Percentiles rank a stretch among this genome's conserved stretches.
phyloP scores from a whole-genome alignment of 2,113 vertebrate species.

The Poeciliopsis prolifica region DNA sequence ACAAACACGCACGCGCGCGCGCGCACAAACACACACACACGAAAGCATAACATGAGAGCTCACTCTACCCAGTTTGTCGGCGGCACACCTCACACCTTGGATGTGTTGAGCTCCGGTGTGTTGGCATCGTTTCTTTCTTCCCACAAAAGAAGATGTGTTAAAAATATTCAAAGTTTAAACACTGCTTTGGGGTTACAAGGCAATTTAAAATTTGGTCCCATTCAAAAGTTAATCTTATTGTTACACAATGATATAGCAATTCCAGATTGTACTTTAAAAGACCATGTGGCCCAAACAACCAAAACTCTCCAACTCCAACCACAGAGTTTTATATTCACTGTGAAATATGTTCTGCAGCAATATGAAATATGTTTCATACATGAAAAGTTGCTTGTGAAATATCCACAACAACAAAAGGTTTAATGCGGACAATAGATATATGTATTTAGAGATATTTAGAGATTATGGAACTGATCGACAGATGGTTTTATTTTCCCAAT shows the following conservation, averaged over 20 bases:
- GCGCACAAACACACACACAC: background rate
- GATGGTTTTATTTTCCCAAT: background rate
- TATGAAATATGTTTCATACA: no score
- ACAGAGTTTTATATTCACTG: background rate
- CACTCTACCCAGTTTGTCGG: background rate
- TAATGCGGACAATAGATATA: no score
- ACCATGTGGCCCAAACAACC: background rate
- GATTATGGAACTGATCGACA: background rate
- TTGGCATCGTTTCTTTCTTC: background rate
- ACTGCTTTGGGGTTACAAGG: background rate
- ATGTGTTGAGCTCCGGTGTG: conserved; percentile 13
- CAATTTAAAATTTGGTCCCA: background rate
- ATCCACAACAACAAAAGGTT: no score
- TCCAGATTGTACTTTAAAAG: background rate
- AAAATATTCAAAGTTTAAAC: background rate
- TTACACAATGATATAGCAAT: background rate
- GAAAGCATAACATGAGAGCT: background rate
- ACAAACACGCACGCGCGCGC: conserved; percentile 4
- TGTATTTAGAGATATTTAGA: background rate
- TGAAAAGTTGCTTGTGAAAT: no score
- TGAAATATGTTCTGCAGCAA: background rate
- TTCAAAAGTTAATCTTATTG: background rate
- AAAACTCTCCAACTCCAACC: background rate
- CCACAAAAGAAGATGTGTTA: background rate
- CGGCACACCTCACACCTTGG: conserved; percentile 15